Evolutionary conservation across 1,140 invertebrate species (phyloP).

Genomic region (Brachionus rotundiformis): DNA sequence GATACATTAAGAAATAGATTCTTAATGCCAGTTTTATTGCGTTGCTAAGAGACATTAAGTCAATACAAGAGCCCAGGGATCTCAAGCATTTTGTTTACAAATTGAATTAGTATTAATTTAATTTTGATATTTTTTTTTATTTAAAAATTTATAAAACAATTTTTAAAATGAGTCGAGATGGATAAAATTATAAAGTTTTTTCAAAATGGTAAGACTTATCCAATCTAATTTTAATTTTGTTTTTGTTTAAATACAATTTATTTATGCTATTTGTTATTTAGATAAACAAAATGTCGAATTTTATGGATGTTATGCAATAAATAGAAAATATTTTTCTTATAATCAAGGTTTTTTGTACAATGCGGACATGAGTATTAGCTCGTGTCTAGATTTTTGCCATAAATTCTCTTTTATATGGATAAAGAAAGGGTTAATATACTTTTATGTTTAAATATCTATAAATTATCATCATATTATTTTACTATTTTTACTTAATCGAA

Average conservation of each 20-base stretch:
- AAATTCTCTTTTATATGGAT: conserved; percentile 14
- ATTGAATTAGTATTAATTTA: background rate
- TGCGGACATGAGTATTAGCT: conserved; percentile 5
- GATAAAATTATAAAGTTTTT: background rate
- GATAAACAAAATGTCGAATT: background rate
- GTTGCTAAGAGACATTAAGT: background rate
- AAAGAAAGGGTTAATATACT: conserved; percentile 40
- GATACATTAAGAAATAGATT: conserved; percentile 5
- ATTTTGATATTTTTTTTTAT: background rate
- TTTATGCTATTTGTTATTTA: too few relatives aligned
- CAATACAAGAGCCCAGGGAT: background rate
- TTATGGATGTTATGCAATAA: background rate
- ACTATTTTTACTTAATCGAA: too few relatives aligned
- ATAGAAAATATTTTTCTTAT: background rate
- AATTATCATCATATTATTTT: too few relatives aligned
- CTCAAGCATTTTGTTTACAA: background rate
- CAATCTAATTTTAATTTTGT: background rate
- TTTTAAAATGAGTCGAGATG: background rate
- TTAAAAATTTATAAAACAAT: background rate
- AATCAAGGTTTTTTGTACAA: conserved; percentile 10
- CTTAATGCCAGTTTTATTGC: background rate
- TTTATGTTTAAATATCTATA: too few relatives aligned
- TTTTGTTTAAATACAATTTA: background rate
- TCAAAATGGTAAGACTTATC: background rate
- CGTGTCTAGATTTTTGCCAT: background rate